phyloP scores from a whole-genome alignment of 2,888 invertebrate species.

The Orchesella flavescens region DNA sequence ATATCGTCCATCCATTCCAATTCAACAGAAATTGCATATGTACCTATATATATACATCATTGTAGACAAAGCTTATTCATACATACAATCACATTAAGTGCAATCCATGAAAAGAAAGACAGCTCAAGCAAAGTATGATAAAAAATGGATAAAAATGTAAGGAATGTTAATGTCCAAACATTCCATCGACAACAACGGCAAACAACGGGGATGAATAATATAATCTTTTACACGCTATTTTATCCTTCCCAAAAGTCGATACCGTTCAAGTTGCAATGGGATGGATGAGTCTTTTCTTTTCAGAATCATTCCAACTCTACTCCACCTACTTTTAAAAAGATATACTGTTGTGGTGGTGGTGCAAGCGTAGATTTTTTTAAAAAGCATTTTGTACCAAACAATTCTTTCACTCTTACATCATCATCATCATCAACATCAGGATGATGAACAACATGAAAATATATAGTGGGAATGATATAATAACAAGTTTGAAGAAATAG shows the following conservation, averaged over 20 bases:
- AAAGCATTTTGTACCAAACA: background rate
- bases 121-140: background rate
- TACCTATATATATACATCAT: too few relatives aligned
- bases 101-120: background rate
- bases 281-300: too few relatives aligned
- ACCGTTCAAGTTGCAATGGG: too few relatives aligned
- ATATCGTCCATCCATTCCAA: too few relatives aligned
- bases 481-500: conserved; percentile 27
- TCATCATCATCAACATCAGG: background rate
- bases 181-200: conserved; percentile 63
- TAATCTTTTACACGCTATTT: background rate
- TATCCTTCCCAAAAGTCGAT: too few relatives aligned
- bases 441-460: too few relatives aligned
- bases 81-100: background rate
- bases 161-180: conserved; percentile 68
- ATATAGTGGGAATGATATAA: conserved; percentile 4
- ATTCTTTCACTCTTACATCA: background rate
- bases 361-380: background rate
- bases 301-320: background rate
- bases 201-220: conserved; percentile 3
- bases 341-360: background rate
- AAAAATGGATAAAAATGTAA: conserved; percentile 48
- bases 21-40: too few relatives aligned
- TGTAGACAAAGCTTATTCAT: background rate
- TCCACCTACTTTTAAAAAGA: conserved; percentile 14